Percentiles rank a stretch among this genome's conserved stretches.
These are phyloP conservation scores for Origma solitaria DNA, from an alignment of 2,113 vertebrate species.

Conservation along the genomic window DNA sequence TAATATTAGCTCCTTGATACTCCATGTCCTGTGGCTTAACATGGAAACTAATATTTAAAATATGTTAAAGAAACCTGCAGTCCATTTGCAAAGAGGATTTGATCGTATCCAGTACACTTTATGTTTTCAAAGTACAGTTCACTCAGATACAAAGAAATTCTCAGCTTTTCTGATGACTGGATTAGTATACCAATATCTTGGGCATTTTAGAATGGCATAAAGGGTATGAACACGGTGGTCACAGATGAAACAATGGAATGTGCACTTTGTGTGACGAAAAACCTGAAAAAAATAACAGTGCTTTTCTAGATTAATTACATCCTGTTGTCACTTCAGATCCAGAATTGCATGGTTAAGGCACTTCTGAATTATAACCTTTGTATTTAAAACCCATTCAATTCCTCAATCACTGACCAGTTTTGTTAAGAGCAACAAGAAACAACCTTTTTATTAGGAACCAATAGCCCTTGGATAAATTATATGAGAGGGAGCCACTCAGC, in stretches of 20 bases:
- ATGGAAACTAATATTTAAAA: neutral
- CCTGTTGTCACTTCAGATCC: neutral
- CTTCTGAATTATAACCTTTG: neutral
- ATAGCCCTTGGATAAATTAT: neutral
- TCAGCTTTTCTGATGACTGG: neutral
- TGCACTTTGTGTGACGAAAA: neutral
- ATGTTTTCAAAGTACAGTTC: neutral
- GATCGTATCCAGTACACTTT: neutral
- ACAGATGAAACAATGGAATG: neutral
- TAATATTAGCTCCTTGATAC: neutral
- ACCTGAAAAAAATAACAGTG: rapidly evolving
- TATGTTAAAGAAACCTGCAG: neutral
- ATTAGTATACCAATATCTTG: neutral
- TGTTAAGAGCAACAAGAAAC: neutral
- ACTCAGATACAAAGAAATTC: neutral
- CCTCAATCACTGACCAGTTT: neutral
- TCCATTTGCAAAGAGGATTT: neutral
- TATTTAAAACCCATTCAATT: neutral
- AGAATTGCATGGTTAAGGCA: neutral
- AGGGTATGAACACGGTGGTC: neutral
- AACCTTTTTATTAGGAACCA: neutral
- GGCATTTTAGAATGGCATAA: neutral
- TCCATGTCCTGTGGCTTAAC: neutral
- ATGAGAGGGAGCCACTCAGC: neutral
- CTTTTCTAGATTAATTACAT: neutral